These are phyloP conservation scores for Atherinosoma microstoma DNA, from an alignment of 2,797 vertebrate genomes.

Conservation along the genomic window DNA sequence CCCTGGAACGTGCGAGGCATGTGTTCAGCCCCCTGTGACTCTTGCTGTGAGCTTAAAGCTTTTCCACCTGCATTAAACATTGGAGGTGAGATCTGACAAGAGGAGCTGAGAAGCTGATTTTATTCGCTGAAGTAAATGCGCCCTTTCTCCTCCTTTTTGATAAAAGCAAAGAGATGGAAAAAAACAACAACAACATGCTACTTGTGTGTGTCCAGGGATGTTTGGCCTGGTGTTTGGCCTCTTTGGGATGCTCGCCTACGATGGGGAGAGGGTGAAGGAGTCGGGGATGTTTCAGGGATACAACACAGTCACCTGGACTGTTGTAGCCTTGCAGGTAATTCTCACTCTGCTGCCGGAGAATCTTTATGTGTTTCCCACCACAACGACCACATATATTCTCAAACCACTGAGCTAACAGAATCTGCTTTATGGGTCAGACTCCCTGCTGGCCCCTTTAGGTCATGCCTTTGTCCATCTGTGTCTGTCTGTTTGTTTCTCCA, in stretches of 20 bases:
- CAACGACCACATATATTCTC: not conserved
- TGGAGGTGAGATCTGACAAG: constrained; percentile 6
- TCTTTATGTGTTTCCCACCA: not conserved
- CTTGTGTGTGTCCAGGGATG: constrained; percentile 83
- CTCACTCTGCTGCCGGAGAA: not conserved
- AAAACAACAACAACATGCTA: too few relatives aligned
- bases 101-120: not conserved
- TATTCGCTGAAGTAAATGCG: not conserved
- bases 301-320: constrained; percentile 93
- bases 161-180: not conserved
- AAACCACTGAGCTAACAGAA: constrained; percentile 10
- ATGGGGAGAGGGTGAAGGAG: constrained; percentile 90
- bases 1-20: constrained; percentile 65
- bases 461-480: constrained; percentile 72
- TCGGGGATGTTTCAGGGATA: constrained; percentile 98
- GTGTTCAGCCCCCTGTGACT: constrained; percentile 62
- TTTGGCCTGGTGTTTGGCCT: constrained; percentile 95
- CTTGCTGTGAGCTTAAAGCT: constrained; percentile 48
- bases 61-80: constrained; percentile 49
- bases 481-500: constrained; percentile 74
- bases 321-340: constrained; percentile 93
- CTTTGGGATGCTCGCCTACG: constrained; percentile 93
- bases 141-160: too few relatives aligned
- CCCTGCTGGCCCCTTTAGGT: constrained; percentile 28
- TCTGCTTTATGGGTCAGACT: constrained; percentile 21